Evolutionary conservation across 2,888 invertebrate species (phyloP).

Genomic region (Entomobrya multifasciata): DNA sequence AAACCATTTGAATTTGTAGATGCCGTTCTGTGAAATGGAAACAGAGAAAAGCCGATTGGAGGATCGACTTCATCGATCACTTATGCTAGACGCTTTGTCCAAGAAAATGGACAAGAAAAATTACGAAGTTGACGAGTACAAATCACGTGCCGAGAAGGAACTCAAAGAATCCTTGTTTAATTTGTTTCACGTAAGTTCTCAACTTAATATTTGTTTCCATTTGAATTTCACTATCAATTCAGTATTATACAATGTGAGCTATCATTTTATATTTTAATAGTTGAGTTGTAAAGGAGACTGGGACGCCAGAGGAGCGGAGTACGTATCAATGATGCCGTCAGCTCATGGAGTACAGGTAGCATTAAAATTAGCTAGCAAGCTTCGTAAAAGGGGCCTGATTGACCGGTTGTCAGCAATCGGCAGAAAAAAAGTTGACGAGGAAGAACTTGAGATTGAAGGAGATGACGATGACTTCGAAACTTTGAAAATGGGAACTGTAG

Average conservation of each 20-base stretch:
- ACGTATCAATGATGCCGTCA: slow-evolving; percentile 91
- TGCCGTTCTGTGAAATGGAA: slow-evolving; percentile 89
- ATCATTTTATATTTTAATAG: slow-evolving; percentile 83
- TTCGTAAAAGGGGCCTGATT: slow-evolving; percentile 89
- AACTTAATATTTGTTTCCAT: too few relatives aligned
- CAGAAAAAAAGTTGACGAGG: slow-evolving; percentile 79
- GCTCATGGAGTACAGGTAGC: slow-evolving; percentile 90
- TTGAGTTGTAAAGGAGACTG: slow-evolving; percentile 91
- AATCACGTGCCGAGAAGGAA: slow-evolving; percentile 85
- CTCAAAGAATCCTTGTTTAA: slow-evolving; percentile 91
- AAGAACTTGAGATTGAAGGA: slow-evolving; percentile 75
- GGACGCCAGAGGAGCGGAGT: slow-evolving; percentile 92
- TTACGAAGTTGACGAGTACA: slow-evolving; percentile 79
- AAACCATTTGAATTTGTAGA: slow-evolving; percentile 78
- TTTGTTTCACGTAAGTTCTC: slow-evolving; percentile 92
- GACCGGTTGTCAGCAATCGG: slow-evolving; percentile 87
- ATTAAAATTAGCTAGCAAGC: slow-evolving; percentile 92
- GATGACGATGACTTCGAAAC: slow-evolving; percentile 78
- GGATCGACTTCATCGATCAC: slow-evolving; percentile 81
- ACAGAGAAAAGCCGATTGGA: slow-evolving; percentile 92
- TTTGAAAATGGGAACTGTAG: slow-evolving; percentile 65
- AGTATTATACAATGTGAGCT: too few relatives aligned
- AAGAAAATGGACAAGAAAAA: slow-evolving; percentile 78
- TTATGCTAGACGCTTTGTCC: slow-evolving; percentile 70
- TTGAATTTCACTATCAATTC: too few relatives aligned